These are phyloP conservation scores for Columba livia DNA, from an alignment of 2,113 vertebrate genomes.

Conservation along the genomic window DNA sequence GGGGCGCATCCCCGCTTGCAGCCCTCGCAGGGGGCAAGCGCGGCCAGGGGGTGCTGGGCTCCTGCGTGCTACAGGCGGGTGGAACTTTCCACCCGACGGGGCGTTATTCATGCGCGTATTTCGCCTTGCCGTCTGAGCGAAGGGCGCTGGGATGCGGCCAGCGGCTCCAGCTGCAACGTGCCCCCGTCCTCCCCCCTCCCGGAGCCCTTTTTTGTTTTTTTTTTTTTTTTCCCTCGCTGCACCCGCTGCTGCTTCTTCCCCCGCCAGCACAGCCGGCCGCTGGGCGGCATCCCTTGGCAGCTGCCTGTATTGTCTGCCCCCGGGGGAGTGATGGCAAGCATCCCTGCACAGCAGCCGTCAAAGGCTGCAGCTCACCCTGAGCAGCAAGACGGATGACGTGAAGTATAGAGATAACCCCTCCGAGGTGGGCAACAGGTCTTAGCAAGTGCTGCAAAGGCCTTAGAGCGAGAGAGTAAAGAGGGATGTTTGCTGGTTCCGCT, in stretches of 20 bases:
- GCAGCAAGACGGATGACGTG: background rate
- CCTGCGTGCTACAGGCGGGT: background rate
- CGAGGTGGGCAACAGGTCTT: background rate
- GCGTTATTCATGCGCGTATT: background rate
- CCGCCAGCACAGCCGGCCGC: background rate
- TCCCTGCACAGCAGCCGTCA: background rate
- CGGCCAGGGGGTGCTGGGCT: background rate
- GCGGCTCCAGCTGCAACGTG: conserved; percentile 21
- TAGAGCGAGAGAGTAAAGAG: background rate
- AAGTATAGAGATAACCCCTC: background rate
- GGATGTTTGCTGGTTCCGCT: background rate
- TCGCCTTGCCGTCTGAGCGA: background rate
- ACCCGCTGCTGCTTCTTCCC: background rate
- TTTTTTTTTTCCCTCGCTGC: background rate
- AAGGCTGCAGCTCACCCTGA: background rate
- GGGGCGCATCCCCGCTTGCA: background rate
- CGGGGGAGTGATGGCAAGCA: background rate
- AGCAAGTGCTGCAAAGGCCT: background rate
- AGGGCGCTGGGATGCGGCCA: background rate
- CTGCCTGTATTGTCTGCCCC: background rate
- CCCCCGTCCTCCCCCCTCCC: background rate
- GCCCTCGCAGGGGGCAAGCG: background rate
- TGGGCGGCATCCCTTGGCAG: conserved; percentile 29
- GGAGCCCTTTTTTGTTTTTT: background rate
- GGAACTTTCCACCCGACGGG: conserved; percentile 38